A percentile compares a stretch with the other conserved stretches of the same genome.
phyloP scores from a whole-genome alignment of 2,113 vertebrate species.

The Patagioenas fasciata region DNA sequence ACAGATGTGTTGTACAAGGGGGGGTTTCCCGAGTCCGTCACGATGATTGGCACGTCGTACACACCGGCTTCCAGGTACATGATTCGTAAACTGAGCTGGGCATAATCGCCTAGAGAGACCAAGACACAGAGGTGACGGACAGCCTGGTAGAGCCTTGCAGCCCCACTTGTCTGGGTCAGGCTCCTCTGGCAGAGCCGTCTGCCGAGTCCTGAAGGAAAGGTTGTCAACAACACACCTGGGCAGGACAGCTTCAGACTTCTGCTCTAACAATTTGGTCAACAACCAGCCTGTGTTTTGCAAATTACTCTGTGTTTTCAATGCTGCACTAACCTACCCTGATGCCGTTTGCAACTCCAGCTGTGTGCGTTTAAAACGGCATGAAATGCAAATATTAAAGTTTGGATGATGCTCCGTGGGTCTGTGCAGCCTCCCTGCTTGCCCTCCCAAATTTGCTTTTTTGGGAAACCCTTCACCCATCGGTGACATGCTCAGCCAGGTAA shows the following conservation, averaged over 20 bases:
- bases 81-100: slow-evolving; percentile 87
- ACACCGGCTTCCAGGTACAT: slow-evolving; percentile 91
- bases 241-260: neutral
- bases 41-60: slow-evolving; percentile 90
- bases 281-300: neutral
- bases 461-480: accelerated
- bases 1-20: slow-evolving; percentile 89
- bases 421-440: neutral
- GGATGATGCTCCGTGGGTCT: neutral
- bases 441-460: neutral
- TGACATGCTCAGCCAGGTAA: neutral
- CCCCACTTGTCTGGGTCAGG: neutral
- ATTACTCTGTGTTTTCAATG: neutral
- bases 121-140: neutral
- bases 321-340: neutral
- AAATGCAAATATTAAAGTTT: neutral
- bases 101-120: slow-evolving; percentile 83
- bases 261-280: neutral
- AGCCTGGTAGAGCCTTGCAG: neutral
- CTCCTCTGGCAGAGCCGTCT: neutral
- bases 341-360: neutral
- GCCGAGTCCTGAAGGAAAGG: neutral
- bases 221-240: neutral
- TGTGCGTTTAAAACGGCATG: accelerated
- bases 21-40: slow-evolving; percentile 95